A percentile compares a stretch with the other conserved stretches of the same genome.
Evolutionary conservation across 2,113 vertebrate species (phyloP).

Genomic region (Leucoraja erinaceus): DNA sequence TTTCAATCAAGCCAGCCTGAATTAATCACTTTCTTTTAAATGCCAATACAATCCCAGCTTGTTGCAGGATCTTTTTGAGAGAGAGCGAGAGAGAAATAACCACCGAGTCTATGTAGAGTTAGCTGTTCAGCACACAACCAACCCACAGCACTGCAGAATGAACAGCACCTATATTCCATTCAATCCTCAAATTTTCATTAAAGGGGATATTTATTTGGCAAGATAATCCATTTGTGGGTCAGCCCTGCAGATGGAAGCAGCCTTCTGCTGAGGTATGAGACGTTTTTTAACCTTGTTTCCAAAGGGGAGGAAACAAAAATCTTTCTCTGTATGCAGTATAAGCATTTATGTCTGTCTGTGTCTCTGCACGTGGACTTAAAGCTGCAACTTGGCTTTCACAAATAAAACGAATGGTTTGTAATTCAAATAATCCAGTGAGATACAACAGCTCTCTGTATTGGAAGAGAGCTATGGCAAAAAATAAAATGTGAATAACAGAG

Average conservation of each 20-base stretch:
- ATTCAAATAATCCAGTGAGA: background rate
- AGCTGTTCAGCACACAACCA: constrained; percentile 12
- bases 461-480: background rate
- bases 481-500: background rate
- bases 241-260: background rate
- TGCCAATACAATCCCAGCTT: constrained; percentile 8
- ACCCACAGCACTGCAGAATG: constrained; percentile 20
- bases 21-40: constrained; percentile 28
- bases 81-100: too few species aligned
- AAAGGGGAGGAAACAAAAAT: background rate
- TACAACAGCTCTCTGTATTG: background rate
- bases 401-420: background rate
- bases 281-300: background rate
- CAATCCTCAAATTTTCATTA: background rate
- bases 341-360: background rate
- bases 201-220: background rate
- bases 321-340: background rate
- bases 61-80: background rate
- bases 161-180: constrained; percentile 3
- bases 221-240: constrained; percentile 18
- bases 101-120: constrained; percentile 11
- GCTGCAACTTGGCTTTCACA: background rate
- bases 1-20: constrained; percentile 35
- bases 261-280: constrained; percentile 2
- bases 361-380: background rate